Percentiles rank a stretch among this genome's conserved stretches.
Conservation (phyloP, 1,140 invertebrate species). For the Monomorium pharaonis region DNA sequence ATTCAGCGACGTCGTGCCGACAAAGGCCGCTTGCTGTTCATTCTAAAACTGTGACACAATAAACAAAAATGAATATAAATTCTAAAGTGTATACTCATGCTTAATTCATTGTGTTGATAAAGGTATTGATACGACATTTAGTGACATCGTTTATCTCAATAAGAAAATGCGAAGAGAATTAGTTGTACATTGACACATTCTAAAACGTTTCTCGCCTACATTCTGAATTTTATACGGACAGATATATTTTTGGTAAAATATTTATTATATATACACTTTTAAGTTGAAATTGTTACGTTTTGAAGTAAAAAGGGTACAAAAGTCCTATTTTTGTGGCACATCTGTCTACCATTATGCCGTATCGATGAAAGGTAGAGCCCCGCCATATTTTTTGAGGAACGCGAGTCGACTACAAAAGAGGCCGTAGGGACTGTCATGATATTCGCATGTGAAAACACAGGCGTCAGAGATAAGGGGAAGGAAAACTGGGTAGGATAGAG, state of each 20-base stretch:
- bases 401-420: background rate
- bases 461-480: conserved; percentile 1
- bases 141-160: background rate
- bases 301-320: background rate
- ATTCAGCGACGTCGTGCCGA: conserved; percentile 15
- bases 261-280: background rate
- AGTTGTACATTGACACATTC: background rate
- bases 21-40: background rate
- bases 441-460: conserved; percentile 34
- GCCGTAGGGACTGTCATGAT: background rate
- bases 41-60: background rate
- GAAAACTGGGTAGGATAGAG: background rate
- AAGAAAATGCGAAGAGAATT: background rate
- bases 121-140: conserved; percentile 9
- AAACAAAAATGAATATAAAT: conserved; percentile 42
- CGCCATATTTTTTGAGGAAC: conserved; percentile 21
- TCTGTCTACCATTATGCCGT: background rate
- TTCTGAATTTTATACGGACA: background rate
- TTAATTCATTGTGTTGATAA: background rate
- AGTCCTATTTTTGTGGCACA: background rate
- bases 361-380: background rate
- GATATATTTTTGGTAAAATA: background rate
- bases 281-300: background rate
- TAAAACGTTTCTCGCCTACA: background rate
- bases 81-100: background rate